phyloP scores from a whole-genome alignment of 2,797 vertebrate genomes.

The Gymnothorax javanicus region DNA sequence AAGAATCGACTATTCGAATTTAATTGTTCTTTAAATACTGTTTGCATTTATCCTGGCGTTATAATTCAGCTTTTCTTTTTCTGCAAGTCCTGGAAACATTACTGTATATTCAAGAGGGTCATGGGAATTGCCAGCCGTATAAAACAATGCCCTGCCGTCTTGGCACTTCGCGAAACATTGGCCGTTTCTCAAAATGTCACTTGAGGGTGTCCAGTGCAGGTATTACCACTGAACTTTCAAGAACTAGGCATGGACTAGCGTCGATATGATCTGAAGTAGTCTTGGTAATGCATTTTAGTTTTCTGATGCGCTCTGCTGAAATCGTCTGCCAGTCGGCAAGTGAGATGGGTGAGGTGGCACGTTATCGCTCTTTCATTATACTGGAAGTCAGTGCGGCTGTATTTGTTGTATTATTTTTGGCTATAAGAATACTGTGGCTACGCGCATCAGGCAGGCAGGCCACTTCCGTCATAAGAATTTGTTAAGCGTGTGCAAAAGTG shows the following conservation, averaged over 20 bases:
- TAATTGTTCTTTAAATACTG: background rate
- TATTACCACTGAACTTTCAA: constrained; percentile 37
- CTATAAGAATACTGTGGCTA: background rate
- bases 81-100: constrained; percentile 17
- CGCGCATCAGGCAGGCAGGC: background rate
- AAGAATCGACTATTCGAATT: constrained; percentile 35
- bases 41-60: background rate
- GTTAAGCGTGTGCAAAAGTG: constrained; percentile 30
- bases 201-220: background rate
- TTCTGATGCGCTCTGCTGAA: background rate
- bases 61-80: constrained; percentile 3
- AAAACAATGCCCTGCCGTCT: constrained; percentile 21
- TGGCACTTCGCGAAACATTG: constrained; percentile 13
- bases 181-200: constrained; percentile 4
- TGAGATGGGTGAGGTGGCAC: background rate
- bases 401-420: background rate
- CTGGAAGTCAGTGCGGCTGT: background rate
- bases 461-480: constrained; percentile 26
- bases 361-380: background rate
- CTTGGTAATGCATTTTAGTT: background rate
- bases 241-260: constrained; percentile 18
- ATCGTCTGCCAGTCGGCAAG: background rate
- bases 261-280: background rate
- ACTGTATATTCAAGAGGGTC: constrained; percentile 1
- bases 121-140: background rate